These are phyloP conservation scores for Leucophora obtusa DNA, from an alignment of 2,888 invertebrate genomes.

Conservation along the genomic window DNA sequence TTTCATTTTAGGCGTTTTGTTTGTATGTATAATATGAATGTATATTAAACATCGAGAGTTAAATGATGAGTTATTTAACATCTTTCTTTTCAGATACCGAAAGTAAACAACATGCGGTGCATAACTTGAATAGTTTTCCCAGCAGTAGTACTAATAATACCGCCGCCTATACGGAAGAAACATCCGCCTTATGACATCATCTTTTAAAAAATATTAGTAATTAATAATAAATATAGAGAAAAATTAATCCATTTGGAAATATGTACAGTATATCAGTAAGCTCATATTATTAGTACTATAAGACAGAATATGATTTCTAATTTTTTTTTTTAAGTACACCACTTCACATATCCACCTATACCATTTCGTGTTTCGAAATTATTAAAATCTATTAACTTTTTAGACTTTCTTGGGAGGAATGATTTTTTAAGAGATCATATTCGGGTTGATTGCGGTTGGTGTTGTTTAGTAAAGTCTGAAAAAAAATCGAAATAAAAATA, in stretches of 20 bases:
- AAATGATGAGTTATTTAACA: no score
- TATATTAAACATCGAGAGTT: no score
- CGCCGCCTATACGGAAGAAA: slow-evolving; percentile 66
- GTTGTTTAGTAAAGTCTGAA: no score
- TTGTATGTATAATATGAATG: not conserved
- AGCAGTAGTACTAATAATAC: slow-evolving; percentile 29
- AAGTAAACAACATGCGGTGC: slow-evolving; percentile 60
- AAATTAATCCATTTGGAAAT: not conserved
- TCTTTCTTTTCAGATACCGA: slow-evolving; percentile 48
- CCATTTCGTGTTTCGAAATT: no score
- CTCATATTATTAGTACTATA: not conserved
- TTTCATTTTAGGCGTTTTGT: not conserved
- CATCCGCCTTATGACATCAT: slow-evolving; percentile 78
- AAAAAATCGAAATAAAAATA: no score
- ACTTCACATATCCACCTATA: no score
- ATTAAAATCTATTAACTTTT: no score
- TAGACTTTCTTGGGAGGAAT: no score
- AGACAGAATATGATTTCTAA: no score
- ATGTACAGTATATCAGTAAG: not conserved
- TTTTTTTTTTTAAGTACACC: no score
- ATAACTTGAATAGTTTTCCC: slow-evolving; percentile 60
- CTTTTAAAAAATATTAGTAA: slow-evolving; percentile 76
- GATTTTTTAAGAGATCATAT: no score
- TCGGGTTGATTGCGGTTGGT: no score
- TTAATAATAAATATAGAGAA: slow-evolving; percentile 65